These are phyloP conservation scores for Manacus vitellinus DNA, from an alignment of 2,113 vertebrate genomes.

Conservation along the genomic window DNA sequence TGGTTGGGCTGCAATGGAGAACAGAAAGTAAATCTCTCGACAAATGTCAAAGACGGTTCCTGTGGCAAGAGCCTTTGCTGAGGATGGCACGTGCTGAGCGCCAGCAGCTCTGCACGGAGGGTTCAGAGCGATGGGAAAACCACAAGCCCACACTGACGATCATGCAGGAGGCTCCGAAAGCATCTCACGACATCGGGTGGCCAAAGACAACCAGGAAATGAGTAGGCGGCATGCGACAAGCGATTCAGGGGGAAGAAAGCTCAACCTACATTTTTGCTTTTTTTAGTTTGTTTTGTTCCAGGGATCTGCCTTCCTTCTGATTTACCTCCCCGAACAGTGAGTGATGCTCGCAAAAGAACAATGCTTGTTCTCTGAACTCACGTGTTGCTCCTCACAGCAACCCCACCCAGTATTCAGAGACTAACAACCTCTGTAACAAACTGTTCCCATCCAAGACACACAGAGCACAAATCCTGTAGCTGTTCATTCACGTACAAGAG, in stretches of 20 bases:
- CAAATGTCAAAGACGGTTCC: neutral
- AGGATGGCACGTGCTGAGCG: neutral
- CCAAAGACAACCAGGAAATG: slow-evolving; percentile 29
- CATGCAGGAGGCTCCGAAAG: neutral
- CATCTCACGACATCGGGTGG: neutral
- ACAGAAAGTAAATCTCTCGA: neutral
- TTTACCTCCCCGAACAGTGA: neutral
- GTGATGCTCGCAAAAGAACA: neutral
- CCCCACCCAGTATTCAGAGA: neutral
- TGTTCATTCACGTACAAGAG: neutral
- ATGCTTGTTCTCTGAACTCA: neutral
- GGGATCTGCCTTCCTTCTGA: neutral
- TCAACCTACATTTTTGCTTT: neutral
- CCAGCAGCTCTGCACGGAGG: neutral
- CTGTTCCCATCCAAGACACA: neutral
- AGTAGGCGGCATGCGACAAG: neutral
- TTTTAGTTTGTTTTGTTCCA: neutral
- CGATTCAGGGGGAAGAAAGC: neutral
- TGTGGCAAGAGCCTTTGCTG: neutral
- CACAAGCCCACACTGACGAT: neutral
- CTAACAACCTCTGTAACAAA: neutral
- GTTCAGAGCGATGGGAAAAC: neutral
- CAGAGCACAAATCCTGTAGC: neutral
- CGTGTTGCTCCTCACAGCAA: neutral
- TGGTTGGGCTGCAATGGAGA: neutral